Evolutionary conservation across 2,888 invertebrate genomes (phyloP).

Genomic region (Tinea trinotella): DNA sequence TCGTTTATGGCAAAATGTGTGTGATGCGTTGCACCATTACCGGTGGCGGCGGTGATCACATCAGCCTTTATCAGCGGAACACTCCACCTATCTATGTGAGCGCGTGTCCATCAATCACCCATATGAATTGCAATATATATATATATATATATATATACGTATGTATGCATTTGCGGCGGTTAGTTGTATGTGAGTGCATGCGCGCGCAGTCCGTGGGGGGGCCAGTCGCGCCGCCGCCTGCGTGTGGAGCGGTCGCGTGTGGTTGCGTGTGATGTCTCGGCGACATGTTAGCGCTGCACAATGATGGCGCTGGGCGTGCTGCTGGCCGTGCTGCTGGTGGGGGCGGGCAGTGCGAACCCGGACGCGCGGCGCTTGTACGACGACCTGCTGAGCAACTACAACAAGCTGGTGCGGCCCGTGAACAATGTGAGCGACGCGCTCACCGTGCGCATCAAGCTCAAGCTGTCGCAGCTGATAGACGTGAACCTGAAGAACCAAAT

Average conservation of each 20-base stretch:
- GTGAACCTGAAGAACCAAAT: slow-evolving; percentile 97
- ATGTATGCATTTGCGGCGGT: too few species aligned
- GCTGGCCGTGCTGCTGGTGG: slow-evolving; percentile 40
- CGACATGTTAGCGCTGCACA: slow-evolving; percentile 50
- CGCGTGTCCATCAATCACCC: too few species aligned
- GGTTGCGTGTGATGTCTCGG: neutral
- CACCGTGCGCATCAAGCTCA: slow-evolving; percentile 95
- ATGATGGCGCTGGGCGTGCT: slow-evolving; percentile 32
- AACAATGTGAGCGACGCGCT: slow-evolving; percentile 96
- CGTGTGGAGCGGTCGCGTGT: neutral
- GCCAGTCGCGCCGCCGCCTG: too few species aligned
- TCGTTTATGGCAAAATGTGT: too few species aligned
- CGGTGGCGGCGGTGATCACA: too few species aligned
- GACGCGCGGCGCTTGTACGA: slow-evolving; percentile 97
- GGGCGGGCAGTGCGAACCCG: slow-evolving; percentile 83
- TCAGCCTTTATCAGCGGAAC: too few species aligned
- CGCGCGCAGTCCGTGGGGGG: too few species aligned
- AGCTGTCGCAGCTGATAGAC: slow-evolving; percentile 96
- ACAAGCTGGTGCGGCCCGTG: slow-evolving; percentile 96
- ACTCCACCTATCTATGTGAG: too few species aligned
- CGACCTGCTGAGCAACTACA: slow-evolving; percentile 95
- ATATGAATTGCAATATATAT: too few species aligned
- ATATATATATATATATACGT: too few species aligned
- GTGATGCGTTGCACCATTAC: too few species aligned
- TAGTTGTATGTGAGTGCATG: too few species aligned